Conservation (phyloP, 2,888 invertebrate species). For the Andrena trimmerana region DNA sequence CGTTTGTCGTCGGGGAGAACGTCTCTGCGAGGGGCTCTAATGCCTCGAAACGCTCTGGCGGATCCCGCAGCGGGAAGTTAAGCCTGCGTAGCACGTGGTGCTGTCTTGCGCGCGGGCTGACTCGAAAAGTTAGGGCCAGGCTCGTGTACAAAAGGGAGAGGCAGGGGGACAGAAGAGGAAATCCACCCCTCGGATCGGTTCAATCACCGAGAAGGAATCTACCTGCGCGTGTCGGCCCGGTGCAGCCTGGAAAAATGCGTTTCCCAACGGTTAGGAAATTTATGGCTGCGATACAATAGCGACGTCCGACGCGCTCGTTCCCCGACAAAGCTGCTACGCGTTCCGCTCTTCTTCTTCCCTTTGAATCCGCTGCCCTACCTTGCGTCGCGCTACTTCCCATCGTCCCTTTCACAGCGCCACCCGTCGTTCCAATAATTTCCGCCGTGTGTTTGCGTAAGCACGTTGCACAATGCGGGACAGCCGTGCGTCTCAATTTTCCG, state of each 20-base stretch:
- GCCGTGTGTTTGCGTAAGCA: slow-evolving; percentile 64
- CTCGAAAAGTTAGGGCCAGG: slow-evolving; percentile 59
- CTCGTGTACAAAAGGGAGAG: slow-evolving; percentile 47
- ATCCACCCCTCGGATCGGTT: slow-evolving; percentile 10
- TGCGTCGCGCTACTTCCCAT: slow-evolving; percentile 8
- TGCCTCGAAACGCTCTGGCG: slow-evolving; percentile 64
- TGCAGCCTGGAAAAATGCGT: slow-evolving; percentile 80
- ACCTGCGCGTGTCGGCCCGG: slow-evolving; percentile 68
- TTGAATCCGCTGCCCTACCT: slow-evolving; percentile 29
- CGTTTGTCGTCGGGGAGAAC: slow-evolving; percentile 33
- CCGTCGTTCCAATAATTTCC: slow-evolving; percentile 70
- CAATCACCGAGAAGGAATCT: slow-evolving; percentile 47
- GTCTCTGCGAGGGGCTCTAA: slow-evolving; percentile 51
- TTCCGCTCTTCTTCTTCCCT: slow-evolving; percentile 30
- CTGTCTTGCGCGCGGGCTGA: slow-evolving; percentile 40
- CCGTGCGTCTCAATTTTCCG: slow-evolving; percentile 66
- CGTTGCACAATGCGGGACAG: slow-evolving; percentile 56
- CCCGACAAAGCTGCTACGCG: slow-evolving; percentile 62
- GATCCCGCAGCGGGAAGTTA: slow-evolving; percentile 73
- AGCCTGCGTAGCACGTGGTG: slow-evolving; percentile 52
- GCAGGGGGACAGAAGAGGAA: slow-evolving; percentile 11
- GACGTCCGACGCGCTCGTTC: slow-evolving; percentile 66
- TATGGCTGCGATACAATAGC: slow-evolving; percentile 80
- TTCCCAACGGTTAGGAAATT: slow-evolving; percentile 81
- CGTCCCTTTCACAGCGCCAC: slow-evolving; percentile 36